Evolutionary conservation across 2,797 vertebrate genomes (phyloP).

Genomic region (Amphiprion clarkii): DNA sequence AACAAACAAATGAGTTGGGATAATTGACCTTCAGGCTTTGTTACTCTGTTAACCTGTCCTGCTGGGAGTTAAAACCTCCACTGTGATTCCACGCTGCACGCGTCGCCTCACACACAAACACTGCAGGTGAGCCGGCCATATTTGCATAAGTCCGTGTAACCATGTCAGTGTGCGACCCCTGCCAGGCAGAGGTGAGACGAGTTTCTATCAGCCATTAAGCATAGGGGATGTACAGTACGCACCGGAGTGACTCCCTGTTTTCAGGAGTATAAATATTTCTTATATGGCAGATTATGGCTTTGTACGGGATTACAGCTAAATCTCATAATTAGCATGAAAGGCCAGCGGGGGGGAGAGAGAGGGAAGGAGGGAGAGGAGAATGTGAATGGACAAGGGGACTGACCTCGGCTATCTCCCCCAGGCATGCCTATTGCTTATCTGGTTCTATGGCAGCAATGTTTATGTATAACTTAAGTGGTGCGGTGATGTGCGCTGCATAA

Average conservation of each 20-base stretch:
- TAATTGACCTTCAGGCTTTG: constrained; percentile 81
- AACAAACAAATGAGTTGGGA: constrained; percentile 72
- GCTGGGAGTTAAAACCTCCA: constrained; percentile 79
- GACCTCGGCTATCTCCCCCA: constrained; percentile 77
- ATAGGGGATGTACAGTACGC: constrained; percentile 53
- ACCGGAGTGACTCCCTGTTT: constrained; percentile 50
- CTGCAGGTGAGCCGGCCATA: constrained; percentile 69
- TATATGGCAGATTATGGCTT: constrained; percentile 70
- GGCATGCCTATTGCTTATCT: constrained; percentile 80
- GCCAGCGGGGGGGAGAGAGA: constrained; percentile 64
- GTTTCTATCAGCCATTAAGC: constrained; percentile 62
- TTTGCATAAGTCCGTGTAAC: constrained; percentile 79
- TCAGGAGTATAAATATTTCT: constrained; percentile 67
- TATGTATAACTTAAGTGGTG: constrained; percentile 78
- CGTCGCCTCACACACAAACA: constrained; percentile 55
- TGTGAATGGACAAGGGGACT: constrained; percentile 77
- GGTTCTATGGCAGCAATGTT: constrained; percentile 73
- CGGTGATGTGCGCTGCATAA: constrained; percentile 68
- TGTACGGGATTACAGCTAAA: constrained; percentile 82
- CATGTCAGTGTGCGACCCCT: constrained; percentile 65
- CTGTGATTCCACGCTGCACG: constrained; percentile 60
- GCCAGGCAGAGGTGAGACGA: constrained; percentile 64
- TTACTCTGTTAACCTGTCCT: constrained; percentile 75
- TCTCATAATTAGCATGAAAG: constrained; percentile 86
- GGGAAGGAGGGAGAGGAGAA: constrained; percentile 57